Conservation (phyloP, 2,797 vertebrate species). For the Spondyliosoma cantharus region DNA sequence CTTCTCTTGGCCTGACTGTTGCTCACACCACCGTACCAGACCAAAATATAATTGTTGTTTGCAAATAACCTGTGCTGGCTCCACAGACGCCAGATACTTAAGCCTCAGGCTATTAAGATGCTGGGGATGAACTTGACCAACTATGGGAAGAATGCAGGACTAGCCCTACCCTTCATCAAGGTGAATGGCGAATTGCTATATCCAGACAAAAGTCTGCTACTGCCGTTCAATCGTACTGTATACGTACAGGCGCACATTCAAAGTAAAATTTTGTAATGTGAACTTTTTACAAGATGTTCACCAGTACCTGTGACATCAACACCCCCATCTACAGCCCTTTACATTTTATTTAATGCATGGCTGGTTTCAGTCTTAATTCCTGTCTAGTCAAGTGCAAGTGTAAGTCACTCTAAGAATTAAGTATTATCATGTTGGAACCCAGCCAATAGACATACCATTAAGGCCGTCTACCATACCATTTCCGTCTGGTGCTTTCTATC, state of each 20-base stretch:
- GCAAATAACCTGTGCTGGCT: not conserved
- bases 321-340: no score
- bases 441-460: not conserved
- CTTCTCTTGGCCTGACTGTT: not conserved
- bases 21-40: not conserved
- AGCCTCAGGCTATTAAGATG: not conserved
- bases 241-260: no score
- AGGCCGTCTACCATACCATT: no score
- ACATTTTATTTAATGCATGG: no score
- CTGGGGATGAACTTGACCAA: not conserved
- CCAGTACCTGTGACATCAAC: no score
- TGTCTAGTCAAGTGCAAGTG: not conserved
- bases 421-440: not conserved
- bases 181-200: not conserved
- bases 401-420: not conserved
- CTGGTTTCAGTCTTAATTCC: no score
- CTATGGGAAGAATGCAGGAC: not conserved
- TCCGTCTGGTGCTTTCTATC: not conserved
- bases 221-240: no score
- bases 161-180: not conserved
- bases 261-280: no score
- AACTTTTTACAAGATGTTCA: no score
- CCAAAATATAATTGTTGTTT: conserved; percentile 3
- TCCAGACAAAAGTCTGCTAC: not conserved
- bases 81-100: not conserved